Conservation (phyloP, 2,888 invertebrate genomes). For the Hyposoter dolosus region DNA sequence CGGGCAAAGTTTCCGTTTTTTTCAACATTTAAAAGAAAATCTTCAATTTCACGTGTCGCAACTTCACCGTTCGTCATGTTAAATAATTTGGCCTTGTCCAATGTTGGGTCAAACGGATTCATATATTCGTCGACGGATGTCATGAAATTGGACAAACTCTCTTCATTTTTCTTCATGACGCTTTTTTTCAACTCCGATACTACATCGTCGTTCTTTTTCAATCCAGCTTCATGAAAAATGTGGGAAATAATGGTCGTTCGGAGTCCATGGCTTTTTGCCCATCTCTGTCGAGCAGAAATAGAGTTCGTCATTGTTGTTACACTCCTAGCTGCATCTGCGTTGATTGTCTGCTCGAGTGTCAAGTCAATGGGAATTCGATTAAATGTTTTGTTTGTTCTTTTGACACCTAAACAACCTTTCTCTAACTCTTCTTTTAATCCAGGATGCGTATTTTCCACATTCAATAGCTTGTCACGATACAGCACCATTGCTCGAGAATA, state of each 20-base stretch:
- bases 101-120: conserved; percentile 71
- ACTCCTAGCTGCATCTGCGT: conserved; percentile 74
- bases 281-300: conserved; percentile 72
- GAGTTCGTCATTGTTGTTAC: conserved; percentile 70
- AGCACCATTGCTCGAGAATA: conserved; percentile 78
- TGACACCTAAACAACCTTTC: conserved; percentile 15
- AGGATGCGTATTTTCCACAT: conserved; percentile 77
- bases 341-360: conserved; percentile 73
- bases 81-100: conserved; percentile 62
- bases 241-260: conserved; percentile 69
- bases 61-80: conserved; percentile 74
- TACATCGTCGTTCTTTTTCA: conserved; percentile 58
- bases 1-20: conserved; percentile 44
- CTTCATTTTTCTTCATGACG: conserved; percentile 30
- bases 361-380: conserved; percentile 72
- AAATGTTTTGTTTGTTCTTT: conserved; percentile 64
- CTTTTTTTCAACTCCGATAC: conserved; percentile 44
- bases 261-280: conserved; percentile 65
- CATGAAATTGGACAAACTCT: conserved; percentile 38
- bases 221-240: conserved; percentile 57
- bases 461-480: conserved; percentile 77
- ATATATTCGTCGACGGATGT: conserved; percentile 55
- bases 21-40: conserved; percentile 69
- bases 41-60: conserved; percentile 67
- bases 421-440: conserved; percentile 69